Conservation (phyloP, 2,113 vertebrate genomes). For the Pogonocichla stellata region DNA sequence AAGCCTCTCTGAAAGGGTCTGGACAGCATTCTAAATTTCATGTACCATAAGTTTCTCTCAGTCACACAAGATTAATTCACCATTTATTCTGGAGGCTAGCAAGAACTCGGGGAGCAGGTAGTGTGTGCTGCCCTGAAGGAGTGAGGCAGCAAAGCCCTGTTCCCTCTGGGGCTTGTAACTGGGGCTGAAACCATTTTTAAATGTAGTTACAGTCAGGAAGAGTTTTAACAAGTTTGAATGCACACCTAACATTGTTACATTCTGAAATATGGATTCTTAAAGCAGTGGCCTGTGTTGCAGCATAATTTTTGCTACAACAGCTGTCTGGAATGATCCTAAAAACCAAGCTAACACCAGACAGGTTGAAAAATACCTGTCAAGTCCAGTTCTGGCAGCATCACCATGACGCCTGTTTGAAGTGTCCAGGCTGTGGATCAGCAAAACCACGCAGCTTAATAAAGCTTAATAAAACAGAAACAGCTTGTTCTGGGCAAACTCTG, state of each 20-base stretch:
- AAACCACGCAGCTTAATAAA: not conserved
- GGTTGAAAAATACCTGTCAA: slow-evolving; percentile 44
- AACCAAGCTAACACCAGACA: not conserved
- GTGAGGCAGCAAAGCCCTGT: not conserved
- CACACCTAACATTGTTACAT: slow-evolving; percentile 19
- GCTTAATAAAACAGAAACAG: slow-evolving; percentile 13
- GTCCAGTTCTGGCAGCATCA: not conserved
- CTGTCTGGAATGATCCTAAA: slow-evolving; percentile 34
- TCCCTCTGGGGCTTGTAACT: slow-evolving; percentile 41
- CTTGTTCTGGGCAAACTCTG: not conserved
- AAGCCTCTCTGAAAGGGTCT: slow-evolving; percentile 56
- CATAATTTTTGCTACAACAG: slow-evolving; percentile 23
- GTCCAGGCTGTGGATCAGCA: not conserved
- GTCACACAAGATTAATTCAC: slow-evolving; percentile 66
- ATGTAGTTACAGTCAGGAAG: slow-evolving; percentile 19
- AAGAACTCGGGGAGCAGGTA: slow-evolving; percentile 2
- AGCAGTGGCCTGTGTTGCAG: not conserved
- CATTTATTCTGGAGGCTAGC: slow-evolving; percentile 39
- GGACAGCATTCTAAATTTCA: slow-evolving; percentile 67
- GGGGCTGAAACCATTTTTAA: slow-evolving; percentile 16
- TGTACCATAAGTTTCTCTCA: slow-evolving; percentile 56
- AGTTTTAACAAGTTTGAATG: slow-evolving; percentile 48
- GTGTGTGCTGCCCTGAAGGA: not conserved
- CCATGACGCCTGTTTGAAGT: not conserved
- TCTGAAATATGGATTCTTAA: slow-evolving; percentile 29